These are phyloP conservation scores for Odontothrips loti DNA, from an alignment of 2,888 invertebrate species.

Conservation along the genomic window DNA sequence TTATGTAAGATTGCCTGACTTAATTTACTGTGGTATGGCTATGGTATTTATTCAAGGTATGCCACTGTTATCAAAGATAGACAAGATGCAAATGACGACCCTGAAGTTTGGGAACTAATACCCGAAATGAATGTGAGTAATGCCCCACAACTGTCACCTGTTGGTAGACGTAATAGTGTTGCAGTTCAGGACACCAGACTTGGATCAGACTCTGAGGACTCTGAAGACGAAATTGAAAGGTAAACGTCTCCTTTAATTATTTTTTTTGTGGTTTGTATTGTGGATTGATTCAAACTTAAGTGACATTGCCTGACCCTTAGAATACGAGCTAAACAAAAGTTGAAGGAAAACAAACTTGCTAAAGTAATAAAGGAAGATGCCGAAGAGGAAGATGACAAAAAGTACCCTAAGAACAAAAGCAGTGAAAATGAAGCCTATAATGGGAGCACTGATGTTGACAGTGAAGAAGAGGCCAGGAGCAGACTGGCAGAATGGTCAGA, in stretches of 20 bases:
- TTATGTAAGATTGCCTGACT: slow-evolving; percentile 13
- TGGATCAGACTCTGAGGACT: slow-evolving; percentile 49
- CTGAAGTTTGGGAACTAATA: slow-evolving; percentile 55
- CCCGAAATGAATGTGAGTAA: slow-evolving; percentile 44
- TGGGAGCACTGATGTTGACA: slow-evolving; percentile 47
- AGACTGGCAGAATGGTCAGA: slow-evolving; percentile 14
- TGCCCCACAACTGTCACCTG: slow-evolving; percentile 32
- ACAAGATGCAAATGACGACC: slow-evolving; percentile 44
- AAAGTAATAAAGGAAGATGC: slow-evolving; percentile 40
- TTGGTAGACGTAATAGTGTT: slow-evolving; percentile 34
- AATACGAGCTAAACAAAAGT: background rate
- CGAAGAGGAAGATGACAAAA: slow-evolving; percentile 36
- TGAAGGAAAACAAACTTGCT: slow-evolving; percentile 33
- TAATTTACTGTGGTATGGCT: background rate
- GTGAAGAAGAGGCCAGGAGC: slow-evolving; percentile 37
- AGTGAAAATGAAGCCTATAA: slow-evolving; percentile 41
- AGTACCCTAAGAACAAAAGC: slow-evolving; percentile 34
- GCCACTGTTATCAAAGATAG: background rate
- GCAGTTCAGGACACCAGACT: slow-evolving; percentile 38
- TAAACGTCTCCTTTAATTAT: slow-evolving; percentile 39
- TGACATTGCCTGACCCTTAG: background rate
- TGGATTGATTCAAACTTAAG: background rate
- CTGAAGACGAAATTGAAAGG: slow-evolving; percentile 60
- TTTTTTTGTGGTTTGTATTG: background rate
- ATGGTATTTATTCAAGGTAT: slow-evolving; percentile 7